Evolutionary conservation across 1,140 invertebrate genomes (phyloP).

Genomic region (Agrilus planipennis): DNA sequence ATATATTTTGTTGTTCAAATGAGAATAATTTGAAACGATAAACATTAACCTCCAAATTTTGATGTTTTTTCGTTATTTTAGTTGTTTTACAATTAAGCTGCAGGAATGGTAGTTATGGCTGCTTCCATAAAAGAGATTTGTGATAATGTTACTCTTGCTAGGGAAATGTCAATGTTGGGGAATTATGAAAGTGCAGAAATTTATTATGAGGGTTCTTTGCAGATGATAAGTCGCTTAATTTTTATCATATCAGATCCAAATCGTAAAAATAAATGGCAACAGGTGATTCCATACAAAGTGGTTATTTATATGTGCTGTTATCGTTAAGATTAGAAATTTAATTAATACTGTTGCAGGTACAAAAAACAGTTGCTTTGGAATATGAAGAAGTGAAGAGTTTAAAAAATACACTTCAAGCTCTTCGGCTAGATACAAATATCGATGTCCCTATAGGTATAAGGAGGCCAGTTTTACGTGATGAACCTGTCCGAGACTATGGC

Average conservation of each 20-base stretch:
- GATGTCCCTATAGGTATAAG: constrained; percentile 27
- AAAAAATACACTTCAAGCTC: constrained; percentile 46
- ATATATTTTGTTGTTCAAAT: too few species aligned
- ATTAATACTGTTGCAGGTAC: constrained; percentile 48
- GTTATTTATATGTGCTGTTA: not conserved
- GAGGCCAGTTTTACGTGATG: constrained; percentile 17
- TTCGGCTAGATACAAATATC: constrained; percentile 23
- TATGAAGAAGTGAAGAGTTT: constrained; percentile 84
- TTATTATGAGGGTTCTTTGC: constrained; percentile 89
- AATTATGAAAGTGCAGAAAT: constrained; percentile 92
- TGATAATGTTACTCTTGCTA: constrained; percentile 83
- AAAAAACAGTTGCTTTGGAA: constrained; percentile 79
- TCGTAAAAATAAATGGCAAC: constrained; percentile 79
- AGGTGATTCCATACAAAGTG: constrained; percentile 20
- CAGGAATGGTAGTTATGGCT: constrained; percentile 51
- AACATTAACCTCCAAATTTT: too few species aligned
- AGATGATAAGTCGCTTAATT: constrained; percentile 78
- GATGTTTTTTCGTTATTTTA: too few species aligned
- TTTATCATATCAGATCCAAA: constrained; percentile 66
- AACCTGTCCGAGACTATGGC: constrained; percentile 20
- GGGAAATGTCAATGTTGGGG: constrained; percentile 88
- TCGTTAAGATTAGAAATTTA: constrained; percentile 15
- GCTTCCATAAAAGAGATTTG: constrained; percentile 78
- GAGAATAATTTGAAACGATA: too few species aligned
- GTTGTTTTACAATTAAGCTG: too few species aligned